Percentiles rank a stretch among this genome's conserved stretches.
These are phyloP conservation scores for Drosophila albomicans DNA, from an alignment of 1,140 invertebrate species.

Conservation along the genomic window DNA sequence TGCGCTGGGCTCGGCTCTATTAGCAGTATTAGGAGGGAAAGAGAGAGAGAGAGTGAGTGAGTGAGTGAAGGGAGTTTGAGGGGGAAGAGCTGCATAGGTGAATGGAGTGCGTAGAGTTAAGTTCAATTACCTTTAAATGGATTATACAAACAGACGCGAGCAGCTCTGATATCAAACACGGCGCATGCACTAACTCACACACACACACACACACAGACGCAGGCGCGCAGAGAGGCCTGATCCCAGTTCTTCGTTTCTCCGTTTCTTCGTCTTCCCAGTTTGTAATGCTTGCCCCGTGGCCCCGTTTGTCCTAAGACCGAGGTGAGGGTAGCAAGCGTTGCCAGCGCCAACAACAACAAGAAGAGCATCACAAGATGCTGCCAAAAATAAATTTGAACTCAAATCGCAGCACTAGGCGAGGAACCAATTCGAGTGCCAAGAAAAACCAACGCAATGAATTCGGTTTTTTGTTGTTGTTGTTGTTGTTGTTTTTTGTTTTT, in stretches of 20 bases:
- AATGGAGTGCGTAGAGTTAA: slow-evolving; percentile 35
- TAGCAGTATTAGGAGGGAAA: background rate
- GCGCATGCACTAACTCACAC: slow-evolving; percentile 42
- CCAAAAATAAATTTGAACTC: slow-evolving; percentile 83
- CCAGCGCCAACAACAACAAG: slow-evolving; percentile 15
- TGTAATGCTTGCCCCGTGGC: background rate
- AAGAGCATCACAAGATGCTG: slow-evolving; percentile 50
- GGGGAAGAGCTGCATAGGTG: slow-evolving; percentile 26
- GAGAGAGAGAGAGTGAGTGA: too few species aligned
- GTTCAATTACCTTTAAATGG: slow-evolving; percentile 82
- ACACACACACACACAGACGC: slow-evolving; percentile 40
- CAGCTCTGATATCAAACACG: slow-evolving; percentile 54
- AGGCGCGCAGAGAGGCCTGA: slow-evolving; percentile 61
- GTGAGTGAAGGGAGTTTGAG: too few species aligned
- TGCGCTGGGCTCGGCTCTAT: slow-evolving; percentile 43
- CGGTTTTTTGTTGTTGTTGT: too few species aligned
- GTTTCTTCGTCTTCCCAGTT: slow-evolving; percentile 12
- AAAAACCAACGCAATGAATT: slow-evolving; percentile 77
- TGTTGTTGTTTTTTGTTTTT: slow-evolving; percentile 1
- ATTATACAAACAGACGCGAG: slow-evolving; percentile 63
- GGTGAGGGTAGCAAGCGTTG: slow-evolving; percentile 16
- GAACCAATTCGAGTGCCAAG: slow-evolving; percentile 68
- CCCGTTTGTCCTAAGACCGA: slow-evolving; percentile 15
- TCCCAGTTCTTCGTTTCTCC: slow-evolving; percentile 57
- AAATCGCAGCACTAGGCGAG: slow-evolving; percentile 61